Conservation (phyloP, 2,797 vertebrate genomes). For the Poecilia gillii region DNA sequence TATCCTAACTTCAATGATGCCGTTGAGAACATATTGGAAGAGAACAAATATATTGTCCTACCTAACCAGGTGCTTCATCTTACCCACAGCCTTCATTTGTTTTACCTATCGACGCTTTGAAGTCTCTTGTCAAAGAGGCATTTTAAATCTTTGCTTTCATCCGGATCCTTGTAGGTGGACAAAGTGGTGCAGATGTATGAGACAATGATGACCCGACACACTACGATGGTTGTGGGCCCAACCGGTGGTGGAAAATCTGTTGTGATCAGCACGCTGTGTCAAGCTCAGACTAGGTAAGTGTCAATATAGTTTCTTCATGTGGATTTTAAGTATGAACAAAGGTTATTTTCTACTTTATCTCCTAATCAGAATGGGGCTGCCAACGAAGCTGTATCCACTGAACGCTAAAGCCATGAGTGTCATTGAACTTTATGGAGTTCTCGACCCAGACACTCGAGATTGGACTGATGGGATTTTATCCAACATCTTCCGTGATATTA, state of each 20-base stretch:
- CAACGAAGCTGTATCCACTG: slow-evolving; percentile 89
- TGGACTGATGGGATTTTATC: slow-evolving; percentile 98
- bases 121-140: slow-evolving; percentile 3
- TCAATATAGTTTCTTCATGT: neutral
- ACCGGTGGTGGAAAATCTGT: slow-evolving; percentile 97
- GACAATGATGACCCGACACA: slow-evolving; percentile 97
- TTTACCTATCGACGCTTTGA: neutral
- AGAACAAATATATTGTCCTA: slow-evolving; percentile 84
- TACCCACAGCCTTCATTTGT: neutral
- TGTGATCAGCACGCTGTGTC: slow-evolving; percentile 93
- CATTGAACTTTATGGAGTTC: slow-evolving; percentile 92
- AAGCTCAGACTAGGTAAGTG: slow-evolving; percentile 93
- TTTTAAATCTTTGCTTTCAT: neutral
- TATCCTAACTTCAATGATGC: slow-evolving; percentile 92
- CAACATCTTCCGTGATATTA: slow-evolving; percentile 97
- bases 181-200: slow-evolving; percentile 98
- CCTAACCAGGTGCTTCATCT: slow-evolving; percentile 84
- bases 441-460: slow-evolving; percentile 92
- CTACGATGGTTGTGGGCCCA: slow-evolving; percentile 96
- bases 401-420: slow-evolving; percentile 98
- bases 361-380: slow-evolving; percentile 85
- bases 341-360: slow-evolving; percentile 21
- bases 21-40: slow-evolving; percentile 85
- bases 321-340: slow-evolving; percentile 5
- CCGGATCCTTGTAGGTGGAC: slow-evolving; percentile 85